Evolutionary conservation across 2,113 vertebrate genomes (phyloP), one percentile per base, ranked within the genome.

Genomic region (Puffinus mauretanicus): DNA sequence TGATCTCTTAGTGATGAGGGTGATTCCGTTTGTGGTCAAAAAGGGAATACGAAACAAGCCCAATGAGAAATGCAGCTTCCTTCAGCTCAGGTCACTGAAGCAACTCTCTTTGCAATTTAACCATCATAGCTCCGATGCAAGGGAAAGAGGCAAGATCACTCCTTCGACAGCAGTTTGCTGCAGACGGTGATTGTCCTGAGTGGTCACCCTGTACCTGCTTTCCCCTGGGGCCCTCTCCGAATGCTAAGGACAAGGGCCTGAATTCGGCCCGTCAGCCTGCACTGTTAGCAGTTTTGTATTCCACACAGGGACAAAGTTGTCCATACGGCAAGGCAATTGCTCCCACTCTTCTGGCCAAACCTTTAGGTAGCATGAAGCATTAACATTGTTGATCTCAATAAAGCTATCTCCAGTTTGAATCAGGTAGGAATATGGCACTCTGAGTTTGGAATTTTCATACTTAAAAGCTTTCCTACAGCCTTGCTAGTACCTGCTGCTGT

Each of bases 281-380:
- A 0, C 15, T 10, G 9, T 10, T 32, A 4, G 6, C 42, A 21
- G 10, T 1, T 16, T 13, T 38, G 18, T 61, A 5, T 64, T 44
- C n/a, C 34, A 5, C 47, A 27, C 13, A 0, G 34, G 34, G 42
- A 9, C 44, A 60, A 60, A 47, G 18, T 4, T 75, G 30, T 25
- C 38, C 25, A 0, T 14, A 5, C 29, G 65, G 36, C 49, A 40
- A 22, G 36, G 64, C 5, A 25, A 29, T 30, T 11, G 6, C 40
- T 51, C 12, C 61, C 30, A 3, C 57, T 60, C 54, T 12, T 36
- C 46, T 46, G 40, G 21, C 36, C 49, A 80, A 42, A n/a, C 30
- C 47, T 65, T 15, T 5, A 34, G 27, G 29, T 17, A 9, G 8
- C 25, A 3, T 1, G 10, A 71, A 49, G 51, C 2, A 1, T 52